A percentile compares a stretch with the other conserved stretches of the same genome.
Evolutionary conservation across 2,888 invertebrate species (phyloP).

Genomic region (Drosophila longiperda): DNA sequence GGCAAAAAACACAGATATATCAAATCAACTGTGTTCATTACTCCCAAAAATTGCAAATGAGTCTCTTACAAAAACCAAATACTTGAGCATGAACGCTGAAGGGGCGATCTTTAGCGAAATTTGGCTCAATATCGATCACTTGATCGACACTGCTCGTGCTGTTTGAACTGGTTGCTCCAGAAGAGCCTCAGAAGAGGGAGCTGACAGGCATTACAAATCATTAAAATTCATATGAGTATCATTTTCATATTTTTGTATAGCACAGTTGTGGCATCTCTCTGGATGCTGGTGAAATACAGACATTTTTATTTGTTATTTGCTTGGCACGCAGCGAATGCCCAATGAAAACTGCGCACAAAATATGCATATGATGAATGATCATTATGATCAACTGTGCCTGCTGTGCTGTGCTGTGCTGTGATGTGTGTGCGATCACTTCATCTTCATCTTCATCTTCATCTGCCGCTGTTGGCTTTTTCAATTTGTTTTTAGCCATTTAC

Average conservation of each 20-base stretch:
- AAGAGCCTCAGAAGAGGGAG: slow-evolving; percentile 11
- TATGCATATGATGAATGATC: slow-evolving; percentile 69
- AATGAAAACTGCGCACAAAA: slow-evolving; percentile 58
- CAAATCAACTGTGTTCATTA: not conserved
- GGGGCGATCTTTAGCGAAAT: slow-evolving; percentile 24
- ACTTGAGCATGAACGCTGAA: slow-evolving; percentile 7
- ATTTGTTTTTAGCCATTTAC: slow-evolving; percentile 62
- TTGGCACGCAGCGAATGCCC: slow-evolving; percentile 47
- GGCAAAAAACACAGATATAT: not conserved
- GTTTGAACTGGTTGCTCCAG: not conserved
- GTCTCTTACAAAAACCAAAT: not conserved
- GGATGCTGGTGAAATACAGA: slow-evolving; percentile 44
- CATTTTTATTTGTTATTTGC: slow-evolving; percentile 73
- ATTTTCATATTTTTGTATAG: slow-evolving; percentile 38
- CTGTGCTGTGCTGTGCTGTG: slow-evolving; percentile 40
- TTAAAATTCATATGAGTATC: slow-evolving; percentile 46
- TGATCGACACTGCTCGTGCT: slow-evolving; percentile 14
- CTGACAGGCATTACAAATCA: slow-evolving; percentile 65
- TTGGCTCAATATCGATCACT: slow-evolving; percentile 43
- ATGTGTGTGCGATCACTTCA: slow-evolving; percentile 47
- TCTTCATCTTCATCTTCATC: slow-evolving; percentile 40
- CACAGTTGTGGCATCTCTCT: slow-evolving; percentile 59
- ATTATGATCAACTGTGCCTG: slow-evolving; percentile 55
- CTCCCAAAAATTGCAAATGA: not conserved
- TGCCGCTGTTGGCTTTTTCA: slow-evolving; percentile 69